Percentiles rank a stretch among this genome's conserved stretches.
These are phyloP conservation scores for Tanypteryx hageni DNA, from an alignment of 2,888 invertebrate species.

Conservation along the genomic window DNA sequence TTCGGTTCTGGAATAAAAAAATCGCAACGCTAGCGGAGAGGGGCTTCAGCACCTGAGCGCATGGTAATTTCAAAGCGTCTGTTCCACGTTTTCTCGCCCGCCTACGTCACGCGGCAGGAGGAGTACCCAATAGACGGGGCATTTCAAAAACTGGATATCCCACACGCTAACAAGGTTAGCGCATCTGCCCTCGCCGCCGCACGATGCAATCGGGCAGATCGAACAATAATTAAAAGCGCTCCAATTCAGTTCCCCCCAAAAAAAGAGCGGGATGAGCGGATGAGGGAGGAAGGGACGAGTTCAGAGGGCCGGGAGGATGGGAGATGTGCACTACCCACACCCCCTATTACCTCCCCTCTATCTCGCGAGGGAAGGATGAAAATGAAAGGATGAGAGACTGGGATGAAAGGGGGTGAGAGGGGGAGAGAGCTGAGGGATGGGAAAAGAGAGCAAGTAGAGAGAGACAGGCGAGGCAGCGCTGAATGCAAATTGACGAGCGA, in stretches of 20 bases:
- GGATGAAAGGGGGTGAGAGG: background rate
- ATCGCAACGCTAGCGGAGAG: too few species aligned
- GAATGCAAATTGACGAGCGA: conserved; percentile 28
- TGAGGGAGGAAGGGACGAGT: background rate
- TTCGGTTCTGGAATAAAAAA: too few species aligned
- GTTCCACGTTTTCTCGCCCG: background rate
- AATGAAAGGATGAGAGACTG: background rate
- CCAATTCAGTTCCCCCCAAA: background rate
- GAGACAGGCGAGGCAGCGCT: background rate
- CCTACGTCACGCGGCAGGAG: background rate
- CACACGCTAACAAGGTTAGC: conserved; percentile 8
- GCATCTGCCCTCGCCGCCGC: background rate
- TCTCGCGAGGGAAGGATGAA: background rate
- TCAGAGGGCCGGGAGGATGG: too few species aligned
- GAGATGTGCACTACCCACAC: too few species aligned
- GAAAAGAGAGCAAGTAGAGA: background rate
- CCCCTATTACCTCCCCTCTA: background rate
- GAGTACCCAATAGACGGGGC: background rate
- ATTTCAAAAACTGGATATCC: background rate
- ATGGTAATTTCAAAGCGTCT: too few species aligned
- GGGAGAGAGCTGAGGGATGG: background rate
- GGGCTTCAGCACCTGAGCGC: too few species aligned
- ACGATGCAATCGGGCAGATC: background rate
- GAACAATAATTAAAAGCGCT: conserved; percentile 27
- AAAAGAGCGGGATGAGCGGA: background rate